phyloP scores from a whole-genome alignment of 23 tunicate species.

The Ciona savignyi region DNA sequence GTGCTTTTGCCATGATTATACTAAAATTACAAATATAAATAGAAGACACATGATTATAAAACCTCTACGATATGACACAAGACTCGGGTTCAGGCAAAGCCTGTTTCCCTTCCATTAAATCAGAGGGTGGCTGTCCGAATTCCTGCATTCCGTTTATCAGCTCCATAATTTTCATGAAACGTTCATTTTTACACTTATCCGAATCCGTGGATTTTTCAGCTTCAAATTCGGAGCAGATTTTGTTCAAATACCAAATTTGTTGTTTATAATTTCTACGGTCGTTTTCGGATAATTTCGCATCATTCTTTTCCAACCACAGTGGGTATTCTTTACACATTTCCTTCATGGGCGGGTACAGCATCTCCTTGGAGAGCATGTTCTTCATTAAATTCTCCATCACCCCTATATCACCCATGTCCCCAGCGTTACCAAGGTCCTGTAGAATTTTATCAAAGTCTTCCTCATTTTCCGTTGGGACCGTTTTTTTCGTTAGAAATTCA shows the following conservation, averaged over 20 bases:
- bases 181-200: constrained; percentile 30
- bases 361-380: constrained; percentile 70
- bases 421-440: constrained; percentile 9
- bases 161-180: constrained; percentile 38
- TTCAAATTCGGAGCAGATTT: constrained; percentile 78
- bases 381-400: constrained; percentile 94
- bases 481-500: constrained; percentile 22
- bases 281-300: constrained; percentile 7
- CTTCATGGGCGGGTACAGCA: constrained; percentile 89
- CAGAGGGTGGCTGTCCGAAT: constrained; percentile 82
- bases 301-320: constrained; percentile 52
- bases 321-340: constrained; percentile 60
- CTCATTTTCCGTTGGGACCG: constrained; percentile 7
- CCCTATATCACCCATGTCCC: constrained; percentile 8
- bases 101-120: constrained; percentile 22
- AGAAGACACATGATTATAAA: no score
- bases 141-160: constrained; percentile 74
- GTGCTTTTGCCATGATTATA: no score
- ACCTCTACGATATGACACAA: constrained; percentile 44
- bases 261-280: constrained; percentile 38
- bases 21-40: constrained; percentile 3
- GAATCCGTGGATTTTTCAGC: constrained; percentile 45
- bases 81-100: constrained; percentile 11
- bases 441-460: constrained; percentile 34
- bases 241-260: constrained; percentile 31